Base-by-base conservation (phyloP, 92 coral and sea anemone species). In the Porites evermanni region DNA sequence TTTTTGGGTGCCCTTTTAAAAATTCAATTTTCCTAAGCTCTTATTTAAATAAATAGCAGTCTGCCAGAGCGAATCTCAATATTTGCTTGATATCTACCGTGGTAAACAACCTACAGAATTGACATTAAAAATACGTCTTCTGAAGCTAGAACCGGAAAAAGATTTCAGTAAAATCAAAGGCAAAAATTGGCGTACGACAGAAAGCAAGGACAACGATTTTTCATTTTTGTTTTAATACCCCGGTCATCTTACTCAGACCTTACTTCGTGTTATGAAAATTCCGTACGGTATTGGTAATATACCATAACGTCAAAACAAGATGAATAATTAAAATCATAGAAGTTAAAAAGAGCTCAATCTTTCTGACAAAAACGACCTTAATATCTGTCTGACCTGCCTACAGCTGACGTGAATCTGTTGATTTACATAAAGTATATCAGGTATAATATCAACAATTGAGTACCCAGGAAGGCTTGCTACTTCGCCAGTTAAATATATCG, bases 381-480 rank as follows among this genome's bases (percentile, higher is more conserved):
- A 59, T 29, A 81, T 38, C 16, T 53, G 64, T 18, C 17, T 65
- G 14, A n/a, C 5, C 10, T 19, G 64, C 18, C 20, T 8, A 65
- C 78, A 81, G 86, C 69, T 58, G 86, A 53, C 61, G 11, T 32
- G 56, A 71, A 38, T 80, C 44, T 58, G 86, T 38, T n/a, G 59
- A 81, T 81, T 81, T 70, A 70, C 86, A 81, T 81, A 81, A 68
- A 21, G 20, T 56, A 67, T 21, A 70, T 38, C 47, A 38, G 47
- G 47, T 38, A 38, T 38, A 38, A 38, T 38, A 38, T 81, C 86
- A 81, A 70, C 78, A 81, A 10, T 26, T 29, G 32, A 60, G 63
- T 74, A 26, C 51, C 12, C 54, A 44, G 53, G 52, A 52, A 52
- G 64, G 53, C 64, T 5, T 20, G 64, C 64, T 74, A 74, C 59